A percentile compares a stretch with the other conserved stretches of the same genome.
phyloP scores from a whole-genome alignment of 2,113 vertebrate species.

The Beaufortia kweichowensis region DNA sequence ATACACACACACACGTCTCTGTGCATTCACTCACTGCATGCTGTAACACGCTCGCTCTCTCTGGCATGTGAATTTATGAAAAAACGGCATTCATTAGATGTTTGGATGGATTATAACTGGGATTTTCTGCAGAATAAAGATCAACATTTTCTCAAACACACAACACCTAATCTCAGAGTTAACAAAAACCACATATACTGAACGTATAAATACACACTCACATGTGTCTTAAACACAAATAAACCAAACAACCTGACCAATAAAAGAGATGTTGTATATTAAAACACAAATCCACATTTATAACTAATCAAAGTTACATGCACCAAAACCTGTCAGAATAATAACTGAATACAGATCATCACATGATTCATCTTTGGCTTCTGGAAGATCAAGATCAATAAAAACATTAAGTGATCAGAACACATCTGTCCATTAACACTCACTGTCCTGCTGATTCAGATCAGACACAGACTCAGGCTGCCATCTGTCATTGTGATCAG shows the following conservation, averaged over 20 bases:
- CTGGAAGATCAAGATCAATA: conserved; percentile 25
- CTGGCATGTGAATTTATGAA: conserved; percentile 22
- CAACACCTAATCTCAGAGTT: neutral
- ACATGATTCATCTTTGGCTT: too few relatives aligned
- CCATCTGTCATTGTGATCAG: conserved; percentile 69
- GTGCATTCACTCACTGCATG: neutral
- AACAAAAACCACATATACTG: conserved; percentile 33
- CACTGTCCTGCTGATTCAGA: too few relatives aligned
- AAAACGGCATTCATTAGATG: neutral
- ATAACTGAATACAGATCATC: too few relatives aligned
- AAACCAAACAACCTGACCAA: too few relatives aligned
- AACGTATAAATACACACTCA: conserved; percentile 23
- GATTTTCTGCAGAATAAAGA: neutral
- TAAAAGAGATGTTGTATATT: too few relatives aligned
- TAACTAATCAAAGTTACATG: too few relatives aligned
- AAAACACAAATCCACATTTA: too few relatives aligned
- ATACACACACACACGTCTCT: neutral
- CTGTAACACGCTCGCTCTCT: conserved; percentile 10
- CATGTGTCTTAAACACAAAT: too few relatives aligned
- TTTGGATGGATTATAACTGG: conserved; percentile 13
- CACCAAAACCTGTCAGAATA: too few relatives aligned
- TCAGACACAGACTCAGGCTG: too few relatives aligned
- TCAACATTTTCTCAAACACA: neutral
- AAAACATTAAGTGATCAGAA: neutral
- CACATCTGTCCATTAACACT: conserved; percentile 15